phyloP scores from a whole-genome alignment of 1,140 invertebrate genomes.

The Lordiphosa stackelbergi region DNA sequence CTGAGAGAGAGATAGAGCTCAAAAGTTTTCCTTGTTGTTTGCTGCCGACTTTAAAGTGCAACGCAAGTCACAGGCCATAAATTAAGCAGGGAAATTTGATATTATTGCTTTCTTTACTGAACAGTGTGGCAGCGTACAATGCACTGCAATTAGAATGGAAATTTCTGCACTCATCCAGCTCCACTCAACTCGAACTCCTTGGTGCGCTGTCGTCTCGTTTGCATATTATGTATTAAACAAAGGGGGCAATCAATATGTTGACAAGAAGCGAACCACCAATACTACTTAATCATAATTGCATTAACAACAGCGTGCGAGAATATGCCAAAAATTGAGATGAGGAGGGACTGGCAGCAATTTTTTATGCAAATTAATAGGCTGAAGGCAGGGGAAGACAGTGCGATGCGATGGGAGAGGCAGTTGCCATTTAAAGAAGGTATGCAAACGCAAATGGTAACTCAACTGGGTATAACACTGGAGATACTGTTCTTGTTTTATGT shows the following conservation, averaged over 20 bases:
- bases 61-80: constrained; percentile 52
- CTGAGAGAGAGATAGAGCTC: constrained; percentile 3
- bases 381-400: too few species aligned
- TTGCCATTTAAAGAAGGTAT: too few species aligned
- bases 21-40: constrained; percentile 5
- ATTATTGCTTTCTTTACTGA: constrained; percentile 32
- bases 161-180: constrained; percentile 3
- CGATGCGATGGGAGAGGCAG: too few species aligned
- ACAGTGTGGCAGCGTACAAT: constrained; percentile 34
- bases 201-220: constrained; percentile 21
- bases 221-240: constrained; percentile 25
- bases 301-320: constrained; percentile 47
- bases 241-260: constrained; percentile 52
- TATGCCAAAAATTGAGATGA: constrained; percentile 9
- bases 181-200: constrained; percentile 5
- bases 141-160: constrained; percentile 50
- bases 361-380: constrained; percentile 1
- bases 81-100: constrained; percentile 60
- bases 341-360: constrained; percentile 4
- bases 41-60: constrained; percentile 50
- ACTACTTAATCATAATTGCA: constrained; percentile 63
- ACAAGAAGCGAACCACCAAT: constrained; percentile 47
- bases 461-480: too few species aligned
- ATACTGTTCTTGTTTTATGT: too few species aligned
- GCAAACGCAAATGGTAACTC: too few species aligned